phyloP scores from a whole-genome alignment of 2,888 invertebrate species.

The Idaea aversata region DNA sequence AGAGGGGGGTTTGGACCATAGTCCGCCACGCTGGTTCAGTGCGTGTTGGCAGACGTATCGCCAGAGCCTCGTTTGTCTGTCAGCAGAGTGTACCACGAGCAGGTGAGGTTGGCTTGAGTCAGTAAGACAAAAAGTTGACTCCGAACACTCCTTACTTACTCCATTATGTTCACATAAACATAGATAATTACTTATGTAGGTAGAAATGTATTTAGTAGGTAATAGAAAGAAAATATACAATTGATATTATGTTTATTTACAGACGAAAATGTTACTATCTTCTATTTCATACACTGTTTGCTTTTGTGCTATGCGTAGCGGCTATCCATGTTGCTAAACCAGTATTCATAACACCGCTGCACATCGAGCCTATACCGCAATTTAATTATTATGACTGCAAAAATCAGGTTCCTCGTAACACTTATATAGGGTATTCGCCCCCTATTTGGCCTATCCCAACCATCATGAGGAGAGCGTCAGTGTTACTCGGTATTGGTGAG shows the following conservation, averaged over 20 bases:
- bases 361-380: slow-evolving; percentile 46
- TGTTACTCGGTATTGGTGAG: slow-evolving; percentile 43
- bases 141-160: too few species aligned
- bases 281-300: slow-evolving; percentile 44
- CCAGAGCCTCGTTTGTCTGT: too few species aligned
- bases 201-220: background rate
- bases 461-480: slow-evolving; percentile 48
- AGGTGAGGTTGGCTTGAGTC: too few species aligned
- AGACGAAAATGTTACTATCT: slow-evolving; percentile 59
- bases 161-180: too few species aligned
- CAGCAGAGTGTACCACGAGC: too few species aligned
- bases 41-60: too few species aligned
- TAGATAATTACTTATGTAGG: too few species aligned
- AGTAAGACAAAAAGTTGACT: too few species aligned
- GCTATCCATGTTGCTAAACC: slow-evolving; percentile 56
- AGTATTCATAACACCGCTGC: slow-evolving; percentile 60
- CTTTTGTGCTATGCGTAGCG: slow-evolving; percentile 38
- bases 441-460: slow-evolving; percentile 32
- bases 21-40: too few species aligned
- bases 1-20: too few species aligned
- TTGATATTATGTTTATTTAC: slow-evolving; percentile 15
- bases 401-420: slow-evolving; percentile 32
- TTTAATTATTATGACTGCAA: slow-evolving; percentile 41
- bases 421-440: slow-evolving; percentile 56
- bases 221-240: background rate